A percentile compares a stretch with the other conserved stretches of the same genome.
These are phyloP conservation scores for Tenebrosternarchus preto DNA, from an alignment of 2,113 vertebrate genomes.

Conservation along the genomic window DNA sequence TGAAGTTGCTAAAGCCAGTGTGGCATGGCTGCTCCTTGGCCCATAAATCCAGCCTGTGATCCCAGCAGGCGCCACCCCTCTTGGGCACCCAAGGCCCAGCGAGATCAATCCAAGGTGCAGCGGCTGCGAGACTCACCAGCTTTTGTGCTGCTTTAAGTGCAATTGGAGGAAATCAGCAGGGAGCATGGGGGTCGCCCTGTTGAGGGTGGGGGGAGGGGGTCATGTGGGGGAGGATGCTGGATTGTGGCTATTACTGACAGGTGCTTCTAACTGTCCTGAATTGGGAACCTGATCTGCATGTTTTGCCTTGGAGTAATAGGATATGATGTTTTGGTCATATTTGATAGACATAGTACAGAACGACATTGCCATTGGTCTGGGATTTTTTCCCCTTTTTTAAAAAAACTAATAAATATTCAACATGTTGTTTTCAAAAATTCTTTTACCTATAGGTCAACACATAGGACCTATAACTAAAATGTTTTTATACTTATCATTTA, in stretches of 20 bases:
- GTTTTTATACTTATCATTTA: too few species aligned
- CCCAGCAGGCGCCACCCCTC: conserved; percentile 16
- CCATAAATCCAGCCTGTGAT: conserved; percentile 49
- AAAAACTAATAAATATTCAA: too few species aligned
- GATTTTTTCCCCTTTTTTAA: neutral
- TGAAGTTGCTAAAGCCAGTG: conserved; percentile 20
- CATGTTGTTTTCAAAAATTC: neutral
- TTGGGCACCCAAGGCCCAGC: conserved; percentile 40
- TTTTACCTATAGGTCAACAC: neutral
- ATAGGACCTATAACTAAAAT: too few species aligned
- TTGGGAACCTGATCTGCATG: neutral
- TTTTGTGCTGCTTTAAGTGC: conserved; percentile 61
- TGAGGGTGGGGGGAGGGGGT: conserved; percentile 11
- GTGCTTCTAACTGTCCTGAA: neutral
- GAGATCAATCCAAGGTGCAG: conserved; percentile 64
- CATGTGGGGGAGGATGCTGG: too few species aligned
- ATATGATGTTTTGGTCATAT: too few species aligned
- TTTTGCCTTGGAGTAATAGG: too few species aligned
- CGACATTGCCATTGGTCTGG: neutral
- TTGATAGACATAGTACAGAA: neutral
- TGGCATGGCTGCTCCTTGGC: neutral
- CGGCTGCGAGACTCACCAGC: conserved; percentile 61
- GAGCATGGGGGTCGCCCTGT: conserved; percentile 10
- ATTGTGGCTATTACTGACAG: conserved; percentile 16
- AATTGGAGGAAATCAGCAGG: conserved; percentile 63